phyloP scores from a whole-genome alignment of 2,797 vertebrate species.

The Phalanger gymnotis region DNA sequence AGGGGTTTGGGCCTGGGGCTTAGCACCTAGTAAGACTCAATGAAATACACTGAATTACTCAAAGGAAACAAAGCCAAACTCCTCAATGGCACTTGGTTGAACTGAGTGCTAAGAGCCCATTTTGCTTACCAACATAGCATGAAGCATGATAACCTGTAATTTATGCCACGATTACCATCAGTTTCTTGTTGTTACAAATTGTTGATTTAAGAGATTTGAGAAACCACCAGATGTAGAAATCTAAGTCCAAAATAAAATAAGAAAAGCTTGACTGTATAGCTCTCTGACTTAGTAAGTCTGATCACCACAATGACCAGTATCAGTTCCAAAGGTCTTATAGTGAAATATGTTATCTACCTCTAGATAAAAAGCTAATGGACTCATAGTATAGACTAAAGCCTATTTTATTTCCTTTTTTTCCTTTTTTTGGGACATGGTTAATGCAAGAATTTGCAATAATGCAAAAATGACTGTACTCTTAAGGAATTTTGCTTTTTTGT shows the following conservation, averaged over 20 bases:
- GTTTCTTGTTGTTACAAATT: conserved; percentile 41
- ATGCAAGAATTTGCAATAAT: neutral
- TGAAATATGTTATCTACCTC: neutral
- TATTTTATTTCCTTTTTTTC: neutral
- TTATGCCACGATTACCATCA: neutral
- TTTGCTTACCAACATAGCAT: no score
- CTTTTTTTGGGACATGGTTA: neutral
- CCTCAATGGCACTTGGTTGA: no score
- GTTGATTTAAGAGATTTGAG: conserved; percentile 51
- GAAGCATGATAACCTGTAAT: conserved; percentile 33
- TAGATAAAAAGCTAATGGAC: neutral
- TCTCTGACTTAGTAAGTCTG: conserved; percentile 14
- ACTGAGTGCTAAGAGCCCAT: no score
- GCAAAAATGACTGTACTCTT: neutral
- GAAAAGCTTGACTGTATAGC: neutral
- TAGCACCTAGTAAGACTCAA: no score
- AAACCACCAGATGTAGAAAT: conserved; percentile 15
- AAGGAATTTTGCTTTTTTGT: neutral
- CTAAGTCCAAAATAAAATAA: conserved; percentile 53
- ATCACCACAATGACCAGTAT: neutral
- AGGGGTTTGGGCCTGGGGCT: no score
- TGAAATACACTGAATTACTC: no score
- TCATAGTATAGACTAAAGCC: neutral
- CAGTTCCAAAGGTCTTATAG: neutral
- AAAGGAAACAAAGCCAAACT: no score